These are phyloP conservation scores for Poliocrania exsul DNA, from an alignment of 2,797 vertebrate species.

Conservation along the genomic window DNA sequence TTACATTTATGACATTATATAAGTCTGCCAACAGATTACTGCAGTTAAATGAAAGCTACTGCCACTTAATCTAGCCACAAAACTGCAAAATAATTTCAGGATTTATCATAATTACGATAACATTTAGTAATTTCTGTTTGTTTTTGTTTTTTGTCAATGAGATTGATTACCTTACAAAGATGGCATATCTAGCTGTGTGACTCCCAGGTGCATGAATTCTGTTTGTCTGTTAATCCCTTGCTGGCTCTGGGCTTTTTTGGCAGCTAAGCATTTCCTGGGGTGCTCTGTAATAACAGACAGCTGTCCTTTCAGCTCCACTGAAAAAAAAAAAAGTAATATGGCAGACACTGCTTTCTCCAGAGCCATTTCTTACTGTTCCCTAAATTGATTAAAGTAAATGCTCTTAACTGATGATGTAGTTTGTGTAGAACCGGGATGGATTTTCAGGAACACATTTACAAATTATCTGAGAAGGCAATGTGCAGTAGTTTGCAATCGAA, in stretches of 20 bases:
- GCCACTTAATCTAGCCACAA: conserved; percentile 38
- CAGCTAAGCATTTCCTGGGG: conserved; percentile 77
- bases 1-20: not conserved
- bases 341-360: conserved; percentile 48
- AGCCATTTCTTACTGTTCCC: conserved; percentile 37
- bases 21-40: conserved; percentile 56
- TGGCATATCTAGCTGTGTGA: conserved; percentile 42
- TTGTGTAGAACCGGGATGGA: not conserved
- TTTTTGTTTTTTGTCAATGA: conserved; percentile 68
- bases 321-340: conserved; percentile 73
- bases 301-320: conserved; percentile 72
- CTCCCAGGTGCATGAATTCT: conserved; percentile 78
- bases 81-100: conserved; percentile 45
- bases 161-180: conserved; percentile 55
- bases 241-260: conserved; percentile 62
- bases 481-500: conserved; percentile 15
- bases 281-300: conserved; percentile 78
- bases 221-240: conserved; percentile 74
- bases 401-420: not conserved
- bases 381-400: not conserved
- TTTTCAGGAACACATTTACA: conserved; percentile 10
- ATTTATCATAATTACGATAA: conserved; percentile 58
- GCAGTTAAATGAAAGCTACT: conserved; percentile 43
- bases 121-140: conserved; percentile 52
- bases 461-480: not conserved